Conservation (phyloP, 2,888 invertebrate species). For the Lithophane leautieri region DNA sequence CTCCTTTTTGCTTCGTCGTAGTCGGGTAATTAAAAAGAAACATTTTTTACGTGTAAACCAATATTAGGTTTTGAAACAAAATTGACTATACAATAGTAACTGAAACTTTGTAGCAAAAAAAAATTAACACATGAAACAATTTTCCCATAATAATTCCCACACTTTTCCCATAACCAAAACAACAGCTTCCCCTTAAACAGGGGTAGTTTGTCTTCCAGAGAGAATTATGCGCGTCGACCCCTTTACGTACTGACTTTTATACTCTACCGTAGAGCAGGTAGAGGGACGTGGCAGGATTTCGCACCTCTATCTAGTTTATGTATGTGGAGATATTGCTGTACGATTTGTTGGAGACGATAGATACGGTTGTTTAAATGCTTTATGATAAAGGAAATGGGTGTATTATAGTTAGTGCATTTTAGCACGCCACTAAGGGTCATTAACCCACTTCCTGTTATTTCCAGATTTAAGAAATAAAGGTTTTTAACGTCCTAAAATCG, state of each 20-base stretch:
- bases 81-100: not conserved
- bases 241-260: conserved; percentile 61
- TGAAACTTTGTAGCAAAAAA: not conserved
- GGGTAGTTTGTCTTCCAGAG: conserved; percentile 61
- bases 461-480: not conserved
- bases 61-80: no score
- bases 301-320: conserved; percentile 62
- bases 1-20: no score
- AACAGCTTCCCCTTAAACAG: conserved; percentile 55
- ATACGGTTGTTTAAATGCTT: conserved; percentile 39
- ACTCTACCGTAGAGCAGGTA: conserved; percentile 64
- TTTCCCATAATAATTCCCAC: not conserved
- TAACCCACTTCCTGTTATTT: not conserved
- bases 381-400: conserved; percentile 30
- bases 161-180: conserved; percentile 19
- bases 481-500: not conserved
- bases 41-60: no score
- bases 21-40: no score
- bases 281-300: conserved; percentile 59
- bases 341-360: conserved; percentile 59
- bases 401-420: not conserved
- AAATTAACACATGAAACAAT: not conserved
- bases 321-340: conserved; percentile 48
- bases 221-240: conserved; percentile 66
- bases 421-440: no score